Evolutionary conservation across 2,888 invertebrate genomes (phyloP).

Genomic region (Drosophila siamana): DNA sequence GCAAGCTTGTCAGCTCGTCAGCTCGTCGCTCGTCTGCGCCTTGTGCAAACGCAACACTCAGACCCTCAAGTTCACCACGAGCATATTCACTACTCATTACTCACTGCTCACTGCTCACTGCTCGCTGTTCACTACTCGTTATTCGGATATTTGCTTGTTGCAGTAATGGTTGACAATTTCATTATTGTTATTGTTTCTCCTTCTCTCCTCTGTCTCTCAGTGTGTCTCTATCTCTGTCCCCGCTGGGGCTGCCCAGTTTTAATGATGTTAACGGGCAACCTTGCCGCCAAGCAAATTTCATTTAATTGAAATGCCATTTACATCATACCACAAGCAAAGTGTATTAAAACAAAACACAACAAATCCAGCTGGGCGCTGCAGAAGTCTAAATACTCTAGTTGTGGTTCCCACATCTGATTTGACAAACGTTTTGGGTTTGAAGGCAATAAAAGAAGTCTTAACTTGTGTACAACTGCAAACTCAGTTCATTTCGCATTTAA

Average conservation of each 20-base stretch:
- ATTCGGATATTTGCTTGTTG: slow-evolving; percentile 31
- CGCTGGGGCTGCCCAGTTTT: slow-evolving; percentile 42
- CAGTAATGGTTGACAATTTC: slow-evolving; percentile 64
- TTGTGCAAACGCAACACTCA: slow-evolving; percentile 58
- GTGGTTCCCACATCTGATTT: background rate
- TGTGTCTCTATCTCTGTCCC: slow-evolving; percentile 7
- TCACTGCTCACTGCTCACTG: slow-evolving; percentile 10
- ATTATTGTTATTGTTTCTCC: slow-evolving; percentile 10
- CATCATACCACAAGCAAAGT: slow-evolving; percentile 51
- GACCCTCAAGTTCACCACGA: slow-evolving; percentile 49
- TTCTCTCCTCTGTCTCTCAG: background rate
- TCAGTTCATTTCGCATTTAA: background rate
- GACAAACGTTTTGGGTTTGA: background rate
- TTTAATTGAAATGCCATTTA: slow-evolving; percentile 79
- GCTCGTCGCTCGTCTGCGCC: slow-evolving; percentile 27
- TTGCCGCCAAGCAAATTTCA: slow-evolving; percentile 62
- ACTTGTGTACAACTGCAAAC: too few species aligned
- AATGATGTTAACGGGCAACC: slow-evolving; percentile 72
- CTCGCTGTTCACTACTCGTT: slow-evolving; percentile 7
- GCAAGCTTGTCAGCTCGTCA: slow-evolving; percentile 38
- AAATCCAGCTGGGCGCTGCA: background rate
- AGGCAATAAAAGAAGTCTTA: background rate
- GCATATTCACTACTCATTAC: slow-evolving; percentile 7
- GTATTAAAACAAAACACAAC: slow-evolving; percentile 10
- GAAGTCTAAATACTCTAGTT: slow-evolving; percentile 8